Evolutionary conservation across 1,140 invertebrate species (phyloP), one percentile per base, ranked within the genome.

Genomic region (Oedothorax gibbosus): DNA sequence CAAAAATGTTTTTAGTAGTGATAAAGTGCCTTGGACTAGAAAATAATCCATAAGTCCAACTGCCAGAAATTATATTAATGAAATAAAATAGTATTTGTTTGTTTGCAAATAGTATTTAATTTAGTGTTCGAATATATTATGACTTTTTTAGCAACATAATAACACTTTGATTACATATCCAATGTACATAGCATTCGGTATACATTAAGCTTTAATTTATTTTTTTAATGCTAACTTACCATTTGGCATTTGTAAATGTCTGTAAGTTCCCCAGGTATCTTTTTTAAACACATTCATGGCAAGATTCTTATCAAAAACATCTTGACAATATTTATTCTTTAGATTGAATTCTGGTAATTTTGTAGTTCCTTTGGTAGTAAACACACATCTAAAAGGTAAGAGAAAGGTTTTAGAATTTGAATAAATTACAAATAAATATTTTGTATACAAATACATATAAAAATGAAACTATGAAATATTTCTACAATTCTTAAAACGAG

Each of bases 191-290:
- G 35, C 35, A 35, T 35, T 35, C 35, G 5, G 35, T 35, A 35
- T 35, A 35, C 35, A 1, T 35, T 35, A 35, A 35, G 5, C 35
- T 35, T 35, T 35, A 35, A 35, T 35, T 35, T 5, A 35, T 35
- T 35, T 35, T 35, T 35, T 35, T 35, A 35, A 5, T 1, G 35
- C 5, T 35, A 35, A 68, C 57, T 79, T 88, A 89, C 77, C 89
- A 88, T 84, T 87, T 86, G 84, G 85, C 77, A 95, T 89, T 49
- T 91, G 91, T 66, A 97, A 88, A 89, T 98, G 96, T 49, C 95
- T 92, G 90, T 94, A 96, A 12, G 93, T 93, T 80, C 97, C 98
- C 96, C 96, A 98, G 21, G 91, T 90, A 20, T 93, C 94, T 88
- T 93, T 92, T 88, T 93, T 94, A 79, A 93, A 92, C 35, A 98